phyloP scores from a whole-genome alignment of 1,140 invertebrate species.

The Zaprionus ghesquierei region DNA sequence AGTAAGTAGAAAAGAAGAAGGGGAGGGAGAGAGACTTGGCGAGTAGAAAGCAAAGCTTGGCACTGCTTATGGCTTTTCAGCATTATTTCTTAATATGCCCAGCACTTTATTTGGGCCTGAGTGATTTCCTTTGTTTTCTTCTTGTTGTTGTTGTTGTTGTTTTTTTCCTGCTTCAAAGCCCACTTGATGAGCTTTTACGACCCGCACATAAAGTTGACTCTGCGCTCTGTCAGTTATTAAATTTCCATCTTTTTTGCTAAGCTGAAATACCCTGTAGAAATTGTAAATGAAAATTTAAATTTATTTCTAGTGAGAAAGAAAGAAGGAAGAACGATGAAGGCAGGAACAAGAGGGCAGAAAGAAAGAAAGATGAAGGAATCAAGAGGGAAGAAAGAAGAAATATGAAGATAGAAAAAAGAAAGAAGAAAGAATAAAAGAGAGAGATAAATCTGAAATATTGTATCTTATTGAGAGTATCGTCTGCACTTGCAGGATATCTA shows the following conservation, averaged over 20 bases:
- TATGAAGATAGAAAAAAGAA: too few relatives aligned
- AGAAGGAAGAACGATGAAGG: too few relatives aligned
- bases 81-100: constrained; percentile 72
- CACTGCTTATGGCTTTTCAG: constrained; percentile 39
- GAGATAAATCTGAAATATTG: too few relatives aligned
- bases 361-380: too few relatives aligned
- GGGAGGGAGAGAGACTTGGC: background rate
- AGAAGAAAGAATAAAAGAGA: too few relatives aligned
- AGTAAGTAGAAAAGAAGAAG: background rate
- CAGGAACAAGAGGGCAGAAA: too few relatives aligned
- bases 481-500: constrained; percentile 26
- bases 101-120: constrained; percentile 52
- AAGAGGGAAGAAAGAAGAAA: too few relatives aligned
- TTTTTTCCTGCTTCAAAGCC: constrained; percentile 18
- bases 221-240: constrained; percentile 57
- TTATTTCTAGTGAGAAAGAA: too few relatives aligned
- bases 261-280: background rate
- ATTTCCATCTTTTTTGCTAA: constrained; percentile 65
- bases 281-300: background rate
- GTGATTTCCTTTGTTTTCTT: constrained; percentile 70
- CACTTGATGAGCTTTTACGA: constrained; percentile 59
- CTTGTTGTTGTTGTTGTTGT: background rate
- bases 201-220: constrained; percentile 49
- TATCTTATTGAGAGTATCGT: too few relatives aligned
- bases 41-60: constrained; percentile 9